Percentiles rank a stretch among this genome's conserved stretches.
Evolutionary conservation across 1,140 invertebrate species (phyloP).

Genomic region (Anastrepha obliqua): DNA sequence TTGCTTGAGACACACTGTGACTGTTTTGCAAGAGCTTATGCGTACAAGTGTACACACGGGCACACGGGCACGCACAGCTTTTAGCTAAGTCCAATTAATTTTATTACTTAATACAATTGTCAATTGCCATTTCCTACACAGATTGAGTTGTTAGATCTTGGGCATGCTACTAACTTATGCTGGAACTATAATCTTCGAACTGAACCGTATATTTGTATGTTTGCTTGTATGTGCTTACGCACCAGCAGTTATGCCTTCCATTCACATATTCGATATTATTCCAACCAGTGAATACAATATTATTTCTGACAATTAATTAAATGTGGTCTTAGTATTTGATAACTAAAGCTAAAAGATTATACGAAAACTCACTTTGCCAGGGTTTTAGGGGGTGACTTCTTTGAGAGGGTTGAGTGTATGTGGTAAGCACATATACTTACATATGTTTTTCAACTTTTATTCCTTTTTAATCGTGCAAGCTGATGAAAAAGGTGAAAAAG

Average conservation of each 20-base stretch:
- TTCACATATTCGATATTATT: background rate
- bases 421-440: background rate
- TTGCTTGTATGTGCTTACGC: background rate
- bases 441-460: background rate
- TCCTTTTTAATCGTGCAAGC: background rate
- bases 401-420: background rate
- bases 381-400: background rate
- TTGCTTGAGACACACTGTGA: too few species aligned
- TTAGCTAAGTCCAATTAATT: slow-evolving; percentile 47
- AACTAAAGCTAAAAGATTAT: background rate
- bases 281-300: background rate
- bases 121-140: slow-evolving; percentile 22
- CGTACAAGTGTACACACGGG: too few species aligned
- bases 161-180: background rate
- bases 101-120: slow-evolving; percentile 48
- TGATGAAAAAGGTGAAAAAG: background rate
- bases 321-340: slow-evolving; percentile 3
- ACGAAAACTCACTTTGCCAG: background rate
- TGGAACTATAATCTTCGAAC: slow-evolving; percentile 19
- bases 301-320: slow-evolving; percentile 12
- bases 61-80: background rate
- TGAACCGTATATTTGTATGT: background rate
- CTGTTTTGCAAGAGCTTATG: too few species aligned
- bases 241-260: too few species aligned
- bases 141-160: slow-evolving; percentile 13